phyloP scores from a whole-genome alignment of 2,888 invertebrate species.

The Cerastis leucographa region DNA sequence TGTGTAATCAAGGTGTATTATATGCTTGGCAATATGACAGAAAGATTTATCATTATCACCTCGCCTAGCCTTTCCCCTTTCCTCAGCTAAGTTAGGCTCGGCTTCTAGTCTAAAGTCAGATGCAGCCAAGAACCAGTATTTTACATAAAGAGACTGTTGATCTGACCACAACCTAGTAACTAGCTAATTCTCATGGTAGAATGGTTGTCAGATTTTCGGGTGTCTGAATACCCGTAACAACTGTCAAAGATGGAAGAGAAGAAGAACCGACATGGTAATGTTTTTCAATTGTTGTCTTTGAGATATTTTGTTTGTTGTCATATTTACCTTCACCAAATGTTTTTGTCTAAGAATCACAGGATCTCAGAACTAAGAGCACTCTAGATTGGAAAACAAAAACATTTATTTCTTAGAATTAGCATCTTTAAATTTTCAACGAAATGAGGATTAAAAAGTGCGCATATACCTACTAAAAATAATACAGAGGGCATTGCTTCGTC shows the following conservation, averaged over 20 bases:
- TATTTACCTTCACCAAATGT: background rate
- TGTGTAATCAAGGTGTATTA: slow-evolving; percentile 29
- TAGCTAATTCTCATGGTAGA: background rate
- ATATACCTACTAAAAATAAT: background rate
- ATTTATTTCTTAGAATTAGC: background rate
- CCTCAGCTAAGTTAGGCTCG: background rate
- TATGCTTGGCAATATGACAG: background rate
- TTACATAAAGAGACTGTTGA: background rate
- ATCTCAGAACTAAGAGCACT: background rate
- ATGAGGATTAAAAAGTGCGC: background rate
- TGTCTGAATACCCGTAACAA: no score
- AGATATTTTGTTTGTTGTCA: background rate
- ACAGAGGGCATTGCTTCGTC: background rate
- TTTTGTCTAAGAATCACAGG: background rate
- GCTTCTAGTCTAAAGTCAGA: background rate
- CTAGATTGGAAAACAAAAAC: background rate
- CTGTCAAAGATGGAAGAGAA: no score
- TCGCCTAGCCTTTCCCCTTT: background rate
- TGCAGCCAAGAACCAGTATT: background rate
- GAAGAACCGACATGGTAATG: slow-evolving; percentile 6
- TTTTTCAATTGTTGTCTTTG: slow-evolving; percentile 10
- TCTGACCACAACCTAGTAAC: background rate
- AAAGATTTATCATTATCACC: background rate
- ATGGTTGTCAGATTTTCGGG: background rate
- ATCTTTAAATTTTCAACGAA: slow-evolving; percentile 1